These are phyloP conservation scores for Scomber colias DNA, from an alignment of 2,113 vertebrate species.

Conservation along the genomic window DNA sequence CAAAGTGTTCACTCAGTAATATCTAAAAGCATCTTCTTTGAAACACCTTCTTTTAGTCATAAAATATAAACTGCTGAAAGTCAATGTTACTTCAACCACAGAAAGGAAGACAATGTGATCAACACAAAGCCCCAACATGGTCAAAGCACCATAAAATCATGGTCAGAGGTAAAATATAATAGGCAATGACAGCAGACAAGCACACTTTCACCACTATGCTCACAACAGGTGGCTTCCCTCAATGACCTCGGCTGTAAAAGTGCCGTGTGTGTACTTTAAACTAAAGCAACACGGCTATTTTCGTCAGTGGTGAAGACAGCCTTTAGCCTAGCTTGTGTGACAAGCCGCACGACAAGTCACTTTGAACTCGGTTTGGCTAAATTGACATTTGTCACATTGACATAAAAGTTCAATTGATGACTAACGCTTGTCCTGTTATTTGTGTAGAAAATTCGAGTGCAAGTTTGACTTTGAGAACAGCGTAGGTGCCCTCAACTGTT, in stretches of 20 bases:
- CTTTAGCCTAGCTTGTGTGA: background rate
- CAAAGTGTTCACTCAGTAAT: too few relatives aligned
- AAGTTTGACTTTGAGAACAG: constrained; percentile 39
- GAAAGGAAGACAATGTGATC: background rate
- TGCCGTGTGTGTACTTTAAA: constrained; percentile 24
- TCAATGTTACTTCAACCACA: too few relatives aligned
- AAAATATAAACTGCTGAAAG: too few relatives aligned
- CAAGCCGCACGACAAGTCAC: constrained; percentile 44
- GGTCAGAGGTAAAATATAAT: background rate
- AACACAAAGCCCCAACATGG: background rate
- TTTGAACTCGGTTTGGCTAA: constrained; percentile 33
- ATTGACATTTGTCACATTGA: constrained; percentile 61
- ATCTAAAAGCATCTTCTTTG: too few relatives aligned
- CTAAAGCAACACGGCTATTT: constrained; percentile 41
- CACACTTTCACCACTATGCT: background rate
- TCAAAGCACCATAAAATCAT: background rate
- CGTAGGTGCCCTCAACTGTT: constrained; percentile 39
- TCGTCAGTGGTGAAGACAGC: background rate
- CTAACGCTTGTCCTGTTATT: background rate
- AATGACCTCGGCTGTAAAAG: constrained; percentile 19
- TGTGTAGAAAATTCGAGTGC: background rate
- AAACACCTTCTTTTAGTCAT: too few relatives aligned
- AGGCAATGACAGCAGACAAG: background rate
- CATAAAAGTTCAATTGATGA: constrained; percentile 10
- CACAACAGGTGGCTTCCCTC: constrained; percentile 33